Conservation (phyloP, 2,113 vertebrate genomes). For the Sigmodon hispidus region DNA sequence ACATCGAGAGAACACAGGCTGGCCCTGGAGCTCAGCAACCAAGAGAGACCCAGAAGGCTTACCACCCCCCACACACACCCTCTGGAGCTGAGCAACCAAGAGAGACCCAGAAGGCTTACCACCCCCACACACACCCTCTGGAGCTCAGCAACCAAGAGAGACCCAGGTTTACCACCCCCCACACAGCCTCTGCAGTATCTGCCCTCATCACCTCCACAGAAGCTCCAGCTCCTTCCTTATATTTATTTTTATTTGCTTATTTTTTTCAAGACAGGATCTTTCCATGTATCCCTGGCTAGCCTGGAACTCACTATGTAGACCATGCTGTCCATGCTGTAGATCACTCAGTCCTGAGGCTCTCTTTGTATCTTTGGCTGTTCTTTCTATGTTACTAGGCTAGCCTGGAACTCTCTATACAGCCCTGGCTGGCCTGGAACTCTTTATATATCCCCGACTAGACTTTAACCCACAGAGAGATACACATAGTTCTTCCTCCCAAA, state of each 20-base stretch:
- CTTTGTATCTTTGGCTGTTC: not conserved
- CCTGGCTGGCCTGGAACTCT: not conserved
- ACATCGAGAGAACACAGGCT: not conserved
- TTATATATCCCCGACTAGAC: not conserved
- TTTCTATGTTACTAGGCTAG: too few relatives aligned
- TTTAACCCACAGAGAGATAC: not conserved
- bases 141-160: too few relatives aligned
- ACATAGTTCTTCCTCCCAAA: not conserved
- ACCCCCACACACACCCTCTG: rapidly evolving
- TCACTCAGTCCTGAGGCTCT: too few relatives aligned
- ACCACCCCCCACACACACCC: too few relatives aligned
- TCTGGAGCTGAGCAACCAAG: not conserved
- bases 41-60: not conserved
- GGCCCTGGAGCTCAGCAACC: too few relatives aligned
- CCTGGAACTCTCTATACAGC: not conserved
- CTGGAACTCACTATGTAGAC: too few relatives aligned
- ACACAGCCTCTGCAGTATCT: not conserved
- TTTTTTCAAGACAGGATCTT: too few relatives aligned
- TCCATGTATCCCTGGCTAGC: too few relatives aligned
- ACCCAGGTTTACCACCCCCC: not conserved
- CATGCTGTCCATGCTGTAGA: too few relatives aligned
- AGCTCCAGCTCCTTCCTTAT: not conserved
- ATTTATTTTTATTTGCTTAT: too few relatives aligned
- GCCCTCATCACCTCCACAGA: not conserved
- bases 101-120: not conserved